These are phyloP conservation scores for Cryptus viduatorius DNA, from an alignment of 2,888 invertebrate species.

Conservation along the genomic window DNA sequence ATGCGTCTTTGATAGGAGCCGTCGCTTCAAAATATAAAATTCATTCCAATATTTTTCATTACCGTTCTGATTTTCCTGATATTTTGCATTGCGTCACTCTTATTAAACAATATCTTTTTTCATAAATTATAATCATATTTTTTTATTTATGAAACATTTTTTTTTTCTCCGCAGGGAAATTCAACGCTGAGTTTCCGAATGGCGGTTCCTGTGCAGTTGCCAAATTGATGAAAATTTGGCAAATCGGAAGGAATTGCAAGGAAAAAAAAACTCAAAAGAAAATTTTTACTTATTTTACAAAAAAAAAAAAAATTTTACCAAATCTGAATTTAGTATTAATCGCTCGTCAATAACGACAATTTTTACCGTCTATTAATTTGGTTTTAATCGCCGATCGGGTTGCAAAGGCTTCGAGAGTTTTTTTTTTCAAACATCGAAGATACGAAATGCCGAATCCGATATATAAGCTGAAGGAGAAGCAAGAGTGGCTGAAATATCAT, in stretches of 20 bases:
- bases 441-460: slow-evolving; percentile 62
- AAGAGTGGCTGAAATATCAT: slow-evolving; percentile 66
- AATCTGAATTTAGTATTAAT: neutral
- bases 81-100: too few species aligned
- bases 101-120: too few species aligned
- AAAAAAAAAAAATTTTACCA: neutral
- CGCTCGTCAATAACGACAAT: neutral
- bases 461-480: slow-evolving; percentile 64
- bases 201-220: slow-evolving; percentile 7
- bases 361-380: neutral
- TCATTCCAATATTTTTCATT: too few species aligned
- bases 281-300: too few species aligned
- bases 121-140: too few species aligned
- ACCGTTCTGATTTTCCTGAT: too few species aligned
- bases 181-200: slow-evolving; percentile 13
- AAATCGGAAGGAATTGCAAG: slow-evolving; percentile 19
- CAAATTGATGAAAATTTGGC: slow-evolving; percentile 32
- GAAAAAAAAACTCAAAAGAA: neutral
- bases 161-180: slow-evolving; percentile 20
- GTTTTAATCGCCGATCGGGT: neutral
- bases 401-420: neutral
- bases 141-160: neutral
- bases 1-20: too few species aligned
- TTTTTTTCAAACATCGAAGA: neutral
- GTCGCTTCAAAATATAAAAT: too few species aligned